Evolutionary conservation across 2,113 vertebrate genomes (phyloP).

Genomic region (Microtus richardsoni): DNA sequence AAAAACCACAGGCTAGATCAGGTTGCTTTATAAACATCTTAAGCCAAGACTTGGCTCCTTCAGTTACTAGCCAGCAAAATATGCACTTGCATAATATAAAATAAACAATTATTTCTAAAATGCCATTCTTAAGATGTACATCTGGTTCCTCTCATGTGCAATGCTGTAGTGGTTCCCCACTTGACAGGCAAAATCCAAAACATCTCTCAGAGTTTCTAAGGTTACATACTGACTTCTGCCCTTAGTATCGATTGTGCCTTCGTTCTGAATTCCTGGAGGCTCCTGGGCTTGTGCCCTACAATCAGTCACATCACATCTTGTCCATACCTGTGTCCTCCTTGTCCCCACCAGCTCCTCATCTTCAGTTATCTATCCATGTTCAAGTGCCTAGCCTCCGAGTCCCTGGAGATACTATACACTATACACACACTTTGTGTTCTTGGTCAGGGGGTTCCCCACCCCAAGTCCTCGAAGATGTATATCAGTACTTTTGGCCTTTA

Average conservation of each 20-base stretch:
- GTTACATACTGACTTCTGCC: not conserved
- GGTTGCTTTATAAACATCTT: not conserved
- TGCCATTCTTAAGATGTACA: not conserved
- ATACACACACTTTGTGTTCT: not conserved
- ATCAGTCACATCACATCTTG: not conserved
- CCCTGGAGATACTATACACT: not conserved
- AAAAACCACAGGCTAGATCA: not conserved
- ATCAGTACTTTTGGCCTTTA: slow-evolving; percentile 36
- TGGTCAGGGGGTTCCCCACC: too few relatives aligned
- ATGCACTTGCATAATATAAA: not conserved
- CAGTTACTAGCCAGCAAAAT: not conserved
- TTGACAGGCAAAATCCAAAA: not conserved
- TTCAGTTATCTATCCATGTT: not conserved
- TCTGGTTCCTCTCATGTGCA: not conserved
- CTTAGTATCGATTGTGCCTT: rapidly evolving
- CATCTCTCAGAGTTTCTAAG: not conserved
- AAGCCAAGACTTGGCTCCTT: not conserved
- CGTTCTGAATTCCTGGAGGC: not conserved
- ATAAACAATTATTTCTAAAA: not conserved
- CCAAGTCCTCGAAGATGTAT: not conserved
- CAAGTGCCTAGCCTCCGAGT: not conserved
- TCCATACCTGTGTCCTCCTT: not conserved
- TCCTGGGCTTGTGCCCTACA: not conserved
- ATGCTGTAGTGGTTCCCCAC: not conserved
- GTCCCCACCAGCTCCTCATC: not conserved